A percentile compares a stretch with the other conserved stretches of the same genome.
Conservation (phyloP, 2,797 vertebrate species). For the Myiotriccus ornatus region DNA sequence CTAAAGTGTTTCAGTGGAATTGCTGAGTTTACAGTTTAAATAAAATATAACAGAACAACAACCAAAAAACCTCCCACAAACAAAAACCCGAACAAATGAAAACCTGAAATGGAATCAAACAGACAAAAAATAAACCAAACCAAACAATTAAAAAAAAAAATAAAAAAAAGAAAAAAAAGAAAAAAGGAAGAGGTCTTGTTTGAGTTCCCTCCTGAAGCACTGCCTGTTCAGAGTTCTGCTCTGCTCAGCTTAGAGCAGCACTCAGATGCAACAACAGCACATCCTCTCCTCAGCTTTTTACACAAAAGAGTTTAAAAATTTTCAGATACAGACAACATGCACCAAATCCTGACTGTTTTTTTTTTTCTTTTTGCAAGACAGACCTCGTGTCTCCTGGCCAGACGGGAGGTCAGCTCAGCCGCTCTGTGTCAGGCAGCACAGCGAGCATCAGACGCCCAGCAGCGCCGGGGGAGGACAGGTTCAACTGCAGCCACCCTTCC, state of each 20-base stretch:
- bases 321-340: background rate
- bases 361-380: background rate
- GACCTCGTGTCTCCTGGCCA: background rate
- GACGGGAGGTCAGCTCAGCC: background rate
- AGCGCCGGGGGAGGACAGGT: fast-evolving
- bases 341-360: background rate
- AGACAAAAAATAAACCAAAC: no score
- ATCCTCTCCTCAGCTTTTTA: background rate
- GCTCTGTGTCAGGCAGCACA: background rate
- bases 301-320: background rate
- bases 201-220: background rate
- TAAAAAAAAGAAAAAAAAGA: background rate
- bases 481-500: background rate
- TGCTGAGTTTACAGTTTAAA: background rate
- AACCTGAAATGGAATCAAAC: background rate
- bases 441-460: fast-evolving
- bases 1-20: background rate
- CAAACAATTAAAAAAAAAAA: no score
- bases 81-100: background rate
- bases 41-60: background rate
- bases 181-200: background rate
- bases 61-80: background rate
- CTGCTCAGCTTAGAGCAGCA: background rate
- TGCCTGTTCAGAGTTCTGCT: background rate
- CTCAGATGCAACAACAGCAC: fast-evolving